Percentiles rank a stretch among this genome's conserved stretches.
These are phyloP conservation scores for Aspidoscelis tigris DNA, from an alignment of 2,113 vertebrate genomes.

Conservation along the genomic window DNA sequence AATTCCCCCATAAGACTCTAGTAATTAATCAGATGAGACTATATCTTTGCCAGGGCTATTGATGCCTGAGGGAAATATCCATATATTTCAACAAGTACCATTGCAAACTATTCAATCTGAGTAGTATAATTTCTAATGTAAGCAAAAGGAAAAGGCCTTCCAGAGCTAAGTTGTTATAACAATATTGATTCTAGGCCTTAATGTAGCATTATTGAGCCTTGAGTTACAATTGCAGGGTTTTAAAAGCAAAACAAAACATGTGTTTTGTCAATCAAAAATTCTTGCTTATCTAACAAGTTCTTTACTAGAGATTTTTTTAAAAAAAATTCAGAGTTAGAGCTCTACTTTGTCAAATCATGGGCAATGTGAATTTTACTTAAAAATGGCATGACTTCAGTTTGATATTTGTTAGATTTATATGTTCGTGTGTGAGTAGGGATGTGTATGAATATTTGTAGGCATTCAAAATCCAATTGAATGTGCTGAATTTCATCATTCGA, in stretches of 20 bases:
- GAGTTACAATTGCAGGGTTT: slow-evolving; percentile 9
- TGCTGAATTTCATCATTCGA: too few relatives aligned
- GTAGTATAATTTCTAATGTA: neutral
- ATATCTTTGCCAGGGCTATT: slow-evolving; percentile 27
- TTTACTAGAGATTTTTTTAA: neutral
- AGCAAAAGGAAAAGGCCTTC: fast-evolving
- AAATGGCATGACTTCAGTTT: neutral
- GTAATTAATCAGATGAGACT: slow-evolving; percentile 40
- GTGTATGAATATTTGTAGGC: too few relatives aligned
- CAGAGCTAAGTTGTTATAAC: slow-evolving; percentile 4
- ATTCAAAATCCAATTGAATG: too few relatives aligned
- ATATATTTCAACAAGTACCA: neutral
- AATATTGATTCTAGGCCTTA: slow-evolving; percentile 9
- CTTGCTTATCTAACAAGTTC: neutral
- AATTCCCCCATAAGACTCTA: slow-evolving; percentile 2
- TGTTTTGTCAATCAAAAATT: fast-evolving
- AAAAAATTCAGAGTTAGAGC: neutral
- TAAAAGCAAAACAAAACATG: neutral
- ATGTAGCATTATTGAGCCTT: neutral
- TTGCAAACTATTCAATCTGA: neutral
- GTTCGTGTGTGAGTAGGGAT: too few relatives aligned
- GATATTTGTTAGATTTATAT: neutral
- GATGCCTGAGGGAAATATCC: slow-evolving; percentile 17
- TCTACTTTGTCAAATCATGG: neutral
- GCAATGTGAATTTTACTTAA: neutral